These are phyloP conservation scores for Simalia tracyae DNA, from an alignment of 2,797 vertebrate genomes.

Conservation along the genomic window DNA sequence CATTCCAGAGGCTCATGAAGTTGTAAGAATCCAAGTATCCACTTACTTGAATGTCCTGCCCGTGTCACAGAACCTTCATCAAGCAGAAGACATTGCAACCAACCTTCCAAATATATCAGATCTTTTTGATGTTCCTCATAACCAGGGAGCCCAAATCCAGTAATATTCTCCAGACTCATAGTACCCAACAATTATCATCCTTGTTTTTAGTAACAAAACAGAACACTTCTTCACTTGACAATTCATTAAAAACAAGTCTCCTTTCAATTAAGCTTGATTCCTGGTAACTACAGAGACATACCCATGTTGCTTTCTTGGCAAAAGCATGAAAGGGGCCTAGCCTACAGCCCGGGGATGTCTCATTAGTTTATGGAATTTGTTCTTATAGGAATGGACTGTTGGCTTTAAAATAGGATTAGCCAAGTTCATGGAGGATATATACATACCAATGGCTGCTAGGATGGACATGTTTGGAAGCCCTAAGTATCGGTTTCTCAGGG, in stretches of 20 bases:
- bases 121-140: neutral
- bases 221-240: neutral
- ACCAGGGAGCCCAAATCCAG: neutral
- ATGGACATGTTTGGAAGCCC: neutral
- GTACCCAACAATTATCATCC: neutral
- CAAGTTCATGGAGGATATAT: neutral
- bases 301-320: neutral
- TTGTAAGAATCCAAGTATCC: neutral
- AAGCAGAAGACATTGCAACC: neutral
- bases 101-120: neutral
- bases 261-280: neutral
- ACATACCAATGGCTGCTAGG: neutral
- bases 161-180: neutral
- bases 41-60: neutral
- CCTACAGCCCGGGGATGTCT: neutral
- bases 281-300: neutral
- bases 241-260: neutral
- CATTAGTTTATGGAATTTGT: neutral
- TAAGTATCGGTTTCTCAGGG: neutral
- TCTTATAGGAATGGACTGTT: neutral
- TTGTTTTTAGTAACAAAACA: neutral
- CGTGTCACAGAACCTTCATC: neutral
- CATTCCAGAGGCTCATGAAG: neutral
- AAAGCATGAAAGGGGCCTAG: neutral
- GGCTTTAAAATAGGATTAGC: neutral